These are phyloP conservation scores for Tipula unca DNA, from an alignment of 2,888 invertebrate genomes.

Conservation along the genomic window DNA sequence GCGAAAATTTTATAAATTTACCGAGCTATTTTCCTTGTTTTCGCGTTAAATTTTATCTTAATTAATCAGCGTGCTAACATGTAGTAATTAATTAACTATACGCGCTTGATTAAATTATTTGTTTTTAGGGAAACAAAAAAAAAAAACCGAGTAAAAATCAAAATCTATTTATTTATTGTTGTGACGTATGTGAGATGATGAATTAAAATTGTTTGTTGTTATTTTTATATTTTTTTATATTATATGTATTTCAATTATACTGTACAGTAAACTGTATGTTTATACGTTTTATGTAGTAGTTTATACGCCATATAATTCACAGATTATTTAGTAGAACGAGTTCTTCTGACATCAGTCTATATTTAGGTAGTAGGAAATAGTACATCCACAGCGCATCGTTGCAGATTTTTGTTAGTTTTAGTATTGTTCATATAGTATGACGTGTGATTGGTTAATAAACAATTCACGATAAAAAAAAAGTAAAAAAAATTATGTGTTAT, in stretches of 20 bases:
- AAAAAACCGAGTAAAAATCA: background rate
- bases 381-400: background rate
- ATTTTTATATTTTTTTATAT: background rate
- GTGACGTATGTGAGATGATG: background rate
- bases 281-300: background rate
- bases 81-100: background rate
- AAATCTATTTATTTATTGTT: background rate
- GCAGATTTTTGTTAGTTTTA: background rate
- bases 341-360: background rate
- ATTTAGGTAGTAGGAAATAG: background rate
- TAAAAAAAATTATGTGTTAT: background rate
- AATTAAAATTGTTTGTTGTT: background rate
- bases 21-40: background rate
- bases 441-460: background rate
- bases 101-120: background rate
- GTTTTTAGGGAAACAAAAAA: background rate
- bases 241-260: background rate
- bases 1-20: background rate
- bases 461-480: background rate
- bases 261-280: background rate
- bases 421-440: background rate
- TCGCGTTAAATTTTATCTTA: background rate
- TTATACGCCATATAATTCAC: background rate
- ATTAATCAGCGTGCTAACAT: background rate
- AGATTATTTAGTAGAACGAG: background rate